phyloP scores from a whole-genome alignment of 2,888 invertebrate genomes.

The Odontothrips loti region DNA sequence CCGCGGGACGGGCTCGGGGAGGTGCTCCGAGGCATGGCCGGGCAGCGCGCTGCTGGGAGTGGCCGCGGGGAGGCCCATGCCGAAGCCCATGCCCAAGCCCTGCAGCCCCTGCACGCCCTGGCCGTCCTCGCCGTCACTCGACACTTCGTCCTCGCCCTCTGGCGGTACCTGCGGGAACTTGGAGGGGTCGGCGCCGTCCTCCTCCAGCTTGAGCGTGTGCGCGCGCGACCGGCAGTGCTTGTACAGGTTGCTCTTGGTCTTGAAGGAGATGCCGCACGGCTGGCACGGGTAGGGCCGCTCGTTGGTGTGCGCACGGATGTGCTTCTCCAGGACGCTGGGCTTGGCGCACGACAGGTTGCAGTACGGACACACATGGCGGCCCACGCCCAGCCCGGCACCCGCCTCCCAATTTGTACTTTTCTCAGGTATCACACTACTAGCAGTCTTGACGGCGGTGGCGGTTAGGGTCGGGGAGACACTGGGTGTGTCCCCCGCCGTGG shows the following conservation, averaged over 20 bases:
- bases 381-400: conserved; percentile 46
- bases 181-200: conserved; percentile 49
- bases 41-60: conserved; percentile 43
- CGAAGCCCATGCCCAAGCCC: too few species aligned
- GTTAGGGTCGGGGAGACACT: background rate
- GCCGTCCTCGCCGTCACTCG: conserved; percentile 52
- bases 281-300: conserved; percentile 87
- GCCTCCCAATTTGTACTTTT: background rate
- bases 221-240: conserved; percentile 74
- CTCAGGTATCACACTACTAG: conserved; percentile 1
- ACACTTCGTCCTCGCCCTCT: conserved; percentile 54
- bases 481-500: conserved; percentile 38
- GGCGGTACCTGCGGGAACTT: conserved; percentile 32
- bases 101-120: conserved; percentile 39
- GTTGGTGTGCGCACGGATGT: conserved; percentile 89
- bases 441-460: background rate
- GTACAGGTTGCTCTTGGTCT: conserved; percentile 88
- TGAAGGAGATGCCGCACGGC: conserved; percentile 87
- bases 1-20: conserved; percentile 48
- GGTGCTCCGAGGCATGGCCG: conserved; percentile 41
- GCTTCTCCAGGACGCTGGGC: conserved; percentile 89
- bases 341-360: conserved; percentile 87
- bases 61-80: conserved; percentile 44
- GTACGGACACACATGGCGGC: conserved; percentile 79
- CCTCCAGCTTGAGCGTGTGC: conserved; percentile 61